Percentiles rank a stretch among this genome's conserved stretches.
Conservation (phyloP, 92 coral and sea anemone genomes). For the Phymanthus crucifer region DNA sequence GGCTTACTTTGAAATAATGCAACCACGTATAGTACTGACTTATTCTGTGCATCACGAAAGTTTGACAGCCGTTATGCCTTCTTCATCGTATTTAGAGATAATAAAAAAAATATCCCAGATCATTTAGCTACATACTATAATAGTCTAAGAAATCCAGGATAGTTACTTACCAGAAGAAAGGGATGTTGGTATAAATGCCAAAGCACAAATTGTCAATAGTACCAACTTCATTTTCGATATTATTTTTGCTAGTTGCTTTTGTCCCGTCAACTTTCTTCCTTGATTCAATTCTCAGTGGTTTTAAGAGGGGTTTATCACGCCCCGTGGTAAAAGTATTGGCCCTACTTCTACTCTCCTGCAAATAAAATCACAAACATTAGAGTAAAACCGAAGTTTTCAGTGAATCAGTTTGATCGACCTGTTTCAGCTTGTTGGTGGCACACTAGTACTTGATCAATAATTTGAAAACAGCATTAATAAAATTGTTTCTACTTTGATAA, state of each 20-base stretch:
- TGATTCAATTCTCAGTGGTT: not conserved
- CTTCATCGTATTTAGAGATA: too few relatives aligned
- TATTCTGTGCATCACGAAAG: too few relatives aligned
- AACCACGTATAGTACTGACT: too few relatives aligned
- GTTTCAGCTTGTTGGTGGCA: slow-evolving; percentile 34
- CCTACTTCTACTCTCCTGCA: not conserved
- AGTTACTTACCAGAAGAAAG: slow-evolving; percentile 8
- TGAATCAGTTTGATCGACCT: slow-evolving; percentile 26
- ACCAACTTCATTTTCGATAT: slow-evolving; percentile 24
- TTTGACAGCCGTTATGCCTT: too few relatives aligned
- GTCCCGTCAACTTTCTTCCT: slow-evolving; percentile 31
- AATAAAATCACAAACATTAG: not conserved
- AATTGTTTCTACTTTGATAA: not conserved
- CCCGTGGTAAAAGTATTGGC: not conserved
- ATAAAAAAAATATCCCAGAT: not conserved
- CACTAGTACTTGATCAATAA: slow-evolving; percentile 32
- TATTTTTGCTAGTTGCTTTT: slow-evolving; percentile 90
- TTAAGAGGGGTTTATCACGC: slow-evolving; percentile 10
- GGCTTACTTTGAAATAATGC: too few relatives aligned
- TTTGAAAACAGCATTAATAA: slow-evolving; percentile 10
- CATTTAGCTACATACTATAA: not conserved
- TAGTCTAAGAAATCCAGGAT: not conserved
- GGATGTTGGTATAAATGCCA: slow-evolving; percentile 24
- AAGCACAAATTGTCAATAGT: slow-evolving; percentile 22
- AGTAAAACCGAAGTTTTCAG: not conserved